Base-by-base conservation (phyloP, 2,113 vertebrate genomes). In the Marcusenius ussheri region DNA sequence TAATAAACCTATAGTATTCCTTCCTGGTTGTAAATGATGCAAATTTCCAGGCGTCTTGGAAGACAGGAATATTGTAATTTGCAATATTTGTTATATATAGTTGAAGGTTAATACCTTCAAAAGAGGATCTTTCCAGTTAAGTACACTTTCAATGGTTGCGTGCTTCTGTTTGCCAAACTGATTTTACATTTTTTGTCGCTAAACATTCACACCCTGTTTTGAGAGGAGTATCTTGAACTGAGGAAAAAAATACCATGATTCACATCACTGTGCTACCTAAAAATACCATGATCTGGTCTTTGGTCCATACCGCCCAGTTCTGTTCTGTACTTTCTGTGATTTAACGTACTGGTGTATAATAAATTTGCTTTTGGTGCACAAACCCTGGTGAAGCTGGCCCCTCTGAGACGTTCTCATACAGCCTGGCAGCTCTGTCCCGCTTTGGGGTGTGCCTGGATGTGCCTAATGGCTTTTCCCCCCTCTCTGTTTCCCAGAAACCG, bases 401-500 rank as follows among this genome's bases (percentile, higher is more conserved):
- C 13, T 42, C 74, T 42, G 74, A 17, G 74, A 80, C 15, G 15
- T 80, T 39, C 35, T 42, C 35, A 19, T 45, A 7, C 35, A 24
- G 51, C 51, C 83, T 84, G 62, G 10, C 27, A 31, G n/a, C 27
- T 70, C 62, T 70, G 87, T 58, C 27, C 51, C 0, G 39, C 21
- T 39, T 66, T 1, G 39, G 58, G 24, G n/a, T 6, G 17, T n/a
- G 42, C 58, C 15, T 88, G 88, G 17, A 11, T n/a, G 42, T n/a
- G 24, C 39, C 39, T 88, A 62, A 70, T 42, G 35, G 35, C 74
- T 80, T 42, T 15, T 3, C 35, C 35, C n/a, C n/a, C 70, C 45
- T 3, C 27, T 58, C 77, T 58, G 5, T 84, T 66, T 95, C 91
- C 91, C 93, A 99, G 98, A 97, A 99, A 99, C 96, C 97, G 98